Evolutionary conservation across 2,797 vertebrate genomes (phyloP), one percentile per base, ranked within the genome.

Genomic region (Gobio occitaniae): DNA sequence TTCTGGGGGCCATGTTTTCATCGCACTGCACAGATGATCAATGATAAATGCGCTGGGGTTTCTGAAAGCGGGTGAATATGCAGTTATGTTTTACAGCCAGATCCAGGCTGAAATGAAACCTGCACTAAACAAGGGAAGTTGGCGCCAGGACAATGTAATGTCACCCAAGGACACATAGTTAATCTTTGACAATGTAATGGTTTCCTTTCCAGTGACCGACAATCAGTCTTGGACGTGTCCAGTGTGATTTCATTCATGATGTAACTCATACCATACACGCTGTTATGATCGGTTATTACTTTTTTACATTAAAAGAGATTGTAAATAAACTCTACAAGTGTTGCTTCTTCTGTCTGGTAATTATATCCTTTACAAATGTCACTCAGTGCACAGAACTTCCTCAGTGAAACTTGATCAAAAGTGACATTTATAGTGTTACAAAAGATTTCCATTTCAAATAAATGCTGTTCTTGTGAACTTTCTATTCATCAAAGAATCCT

Each of bases 301-400:
- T 95, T 78, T 95, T 94, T 94, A 93, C 94, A 94, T 91, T 90
- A 88, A 82, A 52, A 91, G 87, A 80, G 92, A 94, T 89, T 94
- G 94, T 95, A 94, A 95, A 95, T 95, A 94, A 95, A 93, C 78
- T 86, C 88, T 78, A 81, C 63, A 78, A 90, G 91, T 91, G 90
- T 91, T 71, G 5, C 80, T 69, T 81, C 66, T 82, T 50, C 52
- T 80, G 59, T 85, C 36, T 83, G 17, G n/a, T 6, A 1, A 52
- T 36, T 59, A 8, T 74, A 6, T 54, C 32, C 2, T 6, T 13
- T 19, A 8, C 12, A 38, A 44, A 70, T 19, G 21, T 32, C 38
- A 36, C 36, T 36, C 21, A 25, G 25, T 25, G 25, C 25, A 25
- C 25, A 25, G 25, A 25, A 25, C 25, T 36, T 56, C 52, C 21